Evolutionary conservation across 2,888 invertebrate genomes (phyloP), one percentile per base, ranked within the genome.

Genomic region (Bembecia ichneumoniformis): DNA sequence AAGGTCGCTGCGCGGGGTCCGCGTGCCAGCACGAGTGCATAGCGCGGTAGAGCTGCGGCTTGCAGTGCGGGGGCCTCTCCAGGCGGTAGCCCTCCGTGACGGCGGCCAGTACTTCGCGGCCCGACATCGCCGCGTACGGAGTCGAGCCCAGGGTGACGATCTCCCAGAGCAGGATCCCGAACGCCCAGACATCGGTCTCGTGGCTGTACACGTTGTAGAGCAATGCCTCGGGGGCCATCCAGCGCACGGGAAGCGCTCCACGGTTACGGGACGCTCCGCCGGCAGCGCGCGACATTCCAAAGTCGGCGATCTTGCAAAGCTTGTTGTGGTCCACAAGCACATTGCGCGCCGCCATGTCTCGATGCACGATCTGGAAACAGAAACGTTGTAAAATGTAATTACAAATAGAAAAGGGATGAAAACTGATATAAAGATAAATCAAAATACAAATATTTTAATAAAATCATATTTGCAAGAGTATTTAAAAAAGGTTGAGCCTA

Each of bases 221-320:
- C 54, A 95, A 77, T 0, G 94, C 92, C 74, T 95, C 95, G 0
- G 95, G 95, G 3, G 95, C 94, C 95, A 95, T 95, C 95, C 95
- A 95, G 17, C 93, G 86, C 48, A 93, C 92, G 0, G 92, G 92
- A 60, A 93, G 69, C 14, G 92, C 92, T 13, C 89, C 90, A 3
- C 90, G 80, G 1, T 77, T 69, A 55, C 75, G 76, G 59, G 73
- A 84, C 0, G 74, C 68, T 0, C 70, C 74, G 13, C 82, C 83
- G 0, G 80, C 90, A 58, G 90, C 91, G 50, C 95, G 88, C 10
- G 95, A 95, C 91, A 95, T 93, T 51, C 95, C 95, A 75, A 95
- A 96, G 84, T 95, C 95, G 2, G 95, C 94, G 56, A 96, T 94
- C 87, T 96, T 96, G 77, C 95, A 95, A 52, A 94, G 89, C 71